Percentiles rank a stretch among this genome's conserved stretches.
phyloP scores from a whole-genome alignment of 2,797 vertebrate species.

The Molothrus ater region DNA sequence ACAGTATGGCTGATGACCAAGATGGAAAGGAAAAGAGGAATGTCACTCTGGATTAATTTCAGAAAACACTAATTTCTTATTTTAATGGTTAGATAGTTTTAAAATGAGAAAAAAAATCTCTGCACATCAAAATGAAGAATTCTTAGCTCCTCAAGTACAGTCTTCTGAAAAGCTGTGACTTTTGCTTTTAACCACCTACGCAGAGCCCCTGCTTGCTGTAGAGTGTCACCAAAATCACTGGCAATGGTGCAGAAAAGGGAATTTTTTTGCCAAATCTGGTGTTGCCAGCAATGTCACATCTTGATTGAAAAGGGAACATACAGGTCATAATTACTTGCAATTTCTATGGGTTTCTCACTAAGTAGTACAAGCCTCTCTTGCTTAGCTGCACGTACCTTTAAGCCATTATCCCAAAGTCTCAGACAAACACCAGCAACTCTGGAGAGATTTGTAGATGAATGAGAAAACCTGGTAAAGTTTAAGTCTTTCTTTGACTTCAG shows the following conservation, averaged over 20 bases:
- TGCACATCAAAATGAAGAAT: neutral
- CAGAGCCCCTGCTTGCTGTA: neutral
- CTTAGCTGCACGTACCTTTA: neutral
- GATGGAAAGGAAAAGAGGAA: neutral
- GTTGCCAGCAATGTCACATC: neutral
- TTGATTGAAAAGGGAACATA: neutral
- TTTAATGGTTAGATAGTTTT: neutral
- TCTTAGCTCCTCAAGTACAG: neutral
- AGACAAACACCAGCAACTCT: neutral
- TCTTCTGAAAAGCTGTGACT: neutral
- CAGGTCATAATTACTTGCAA: neutral
- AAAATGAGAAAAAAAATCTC: neutral
- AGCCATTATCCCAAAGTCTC: neutral
- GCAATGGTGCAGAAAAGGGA: neutral
- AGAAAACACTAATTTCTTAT: neutral
- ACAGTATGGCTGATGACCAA: neutral
- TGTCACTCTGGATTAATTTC: neutral
- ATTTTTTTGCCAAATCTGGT: neutral
- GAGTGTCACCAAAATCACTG: neutral
- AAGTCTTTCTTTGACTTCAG: neutral
- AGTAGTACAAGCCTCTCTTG: neutral
- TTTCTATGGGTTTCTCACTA: neutral
- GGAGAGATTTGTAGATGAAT: neutral
- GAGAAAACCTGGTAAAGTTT: neutral
- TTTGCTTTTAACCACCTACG: neutral